Conservation (phyloP, 1,140 invertebrate species). For the Portunus trituberculatus region DNA sequence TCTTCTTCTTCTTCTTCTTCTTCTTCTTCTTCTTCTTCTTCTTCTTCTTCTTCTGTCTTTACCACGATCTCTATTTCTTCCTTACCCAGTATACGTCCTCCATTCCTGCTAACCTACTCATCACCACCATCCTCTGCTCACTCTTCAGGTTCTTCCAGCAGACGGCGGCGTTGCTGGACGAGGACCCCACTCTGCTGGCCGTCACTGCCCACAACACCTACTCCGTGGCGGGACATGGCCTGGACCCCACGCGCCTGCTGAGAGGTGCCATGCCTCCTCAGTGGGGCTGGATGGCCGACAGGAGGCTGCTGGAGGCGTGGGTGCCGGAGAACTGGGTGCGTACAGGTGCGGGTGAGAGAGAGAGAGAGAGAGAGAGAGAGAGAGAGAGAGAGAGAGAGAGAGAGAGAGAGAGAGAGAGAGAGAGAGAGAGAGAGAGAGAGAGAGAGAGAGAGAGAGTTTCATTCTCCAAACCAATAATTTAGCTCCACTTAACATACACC, state of each 20-base stretch:
- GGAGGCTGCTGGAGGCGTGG: slow-evolving; percentile 42
- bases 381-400: too few relatives aligned
- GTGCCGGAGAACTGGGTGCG: slow-evolving; percentile 60
- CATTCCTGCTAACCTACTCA: not conserved
- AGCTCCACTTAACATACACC: too few relatives aligned
- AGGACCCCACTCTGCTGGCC: slow-evolving; percentile 42
- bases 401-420: too few relatives aligned
- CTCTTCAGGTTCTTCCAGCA: slow-evolving; percentile 63
- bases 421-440: too few relatives aligned
- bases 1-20: not conserved
- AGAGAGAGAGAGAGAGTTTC: too few relatives aligned
- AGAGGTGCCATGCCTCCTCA: slow-evolving; percentile 52
- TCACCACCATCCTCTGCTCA: not conserved
- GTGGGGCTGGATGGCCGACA: slow-evolving; percentile 59
- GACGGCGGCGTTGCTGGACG: slow-evolving; percentile 44
- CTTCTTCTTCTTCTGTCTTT: not conserved
- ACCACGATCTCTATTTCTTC: not conserved
- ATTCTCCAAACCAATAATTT: too few relatives aligned
- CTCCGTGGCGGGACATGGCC: slow-evolving; percentile 42
- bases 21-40: not conserved
- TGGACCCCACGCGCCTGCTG: slow-evolving; percentile 34
- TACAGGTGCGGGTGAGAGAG: not conserved
- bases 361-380: too few relatives aligned
- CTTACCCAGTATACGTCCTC: not conserved
- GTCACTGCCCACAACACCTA: slow-evolving; percentile 44